Evolutionary conservation across 2,888 invertebrate species (phyloP), one percentile per base, ranked within the genome.

Genomic region (Aleiodes testaceus): DNA sequence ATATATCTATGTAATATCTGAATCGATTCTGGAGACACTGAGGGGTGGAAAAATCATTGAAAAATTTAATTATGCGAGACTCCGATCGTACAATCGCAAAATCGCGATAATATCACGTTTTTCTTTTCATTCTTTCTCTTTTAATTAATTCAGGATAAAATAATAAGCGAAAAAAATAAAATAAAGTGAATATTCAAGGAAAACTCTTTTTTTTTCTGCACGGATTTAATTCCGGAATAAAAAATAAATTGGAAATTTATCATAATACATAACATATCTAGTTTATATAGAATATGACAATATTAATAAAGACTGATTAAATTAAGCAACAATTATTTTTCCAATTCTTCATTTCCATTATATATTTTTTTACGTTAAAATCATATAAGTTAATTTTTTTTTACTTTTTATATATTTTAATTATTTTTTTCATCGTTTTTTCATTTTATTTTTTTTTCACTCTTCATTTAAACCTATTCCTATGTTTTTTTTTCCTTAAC

Each of bases 321-420:
- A 87, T 86, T 80, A 87, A 87, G 87, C 85, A 86, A 86, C 86
- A 87, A 87, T 82, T 84, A 83, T 84, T 80, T 49, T 65, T 47
- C 53, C 20, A 61, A 11, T 63, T 64, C 36, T 74, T 72, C 66
- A 30, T 69, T 66, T 66, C 20, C 49, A 42, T 47, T 68, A 72
- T 71, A 69, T 75, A 75, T 76, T 73, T 75, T 77, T 72, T 44
- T 53, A 77, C 72, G 68, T 63, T 76, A 79, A 79, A 81, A 80
- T 75, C 73, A 76, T 80, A 79, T 78, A 78, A 68, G 75, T 81
- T 81, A 66, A 47, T 75, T 76, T 72, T 74, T 64, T 74, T 53
- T 74, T 72, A 68, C 65, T 71, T 69, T 67, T 75, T 74, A 69
- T 71, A 72, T 66, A 47, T 49, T 71, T 66, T 52, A 50, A 63